Evolutionary conservation across 2,888 invertebrate species (phyloP).

Genomic region (Himalopsyche japonica): DNA sequence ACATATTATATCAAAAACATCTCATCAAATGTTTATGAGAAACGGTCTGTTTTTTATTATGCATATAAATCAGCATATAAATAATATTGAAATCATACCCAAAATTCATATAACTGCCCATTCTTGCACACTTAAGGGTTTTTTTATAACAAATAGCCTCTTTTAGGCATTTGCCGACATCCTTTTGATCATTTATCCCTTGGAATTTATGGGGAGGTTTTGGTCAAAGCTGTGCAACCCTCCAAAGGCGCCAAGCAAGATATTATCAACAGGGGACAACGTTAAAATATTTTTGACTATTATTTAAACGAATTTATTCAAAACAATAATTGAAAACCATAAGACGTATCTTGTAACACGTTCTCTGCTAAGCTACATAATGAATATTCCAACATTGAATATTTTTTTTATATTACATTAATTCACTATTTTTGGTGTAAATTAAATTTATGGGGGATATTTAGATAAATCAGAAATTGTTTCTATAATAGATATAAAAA

Average conservation of each 20-base stretch:
- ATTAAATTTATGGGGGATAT: no score
- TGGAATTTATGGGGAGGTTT: slow-evolving; percentile 36
- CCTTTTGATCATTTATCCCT: slow-evolving; percentile 40
- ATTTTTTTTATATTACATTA: no score
- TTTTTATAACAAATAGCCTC: slow-evolving; percentile 31
- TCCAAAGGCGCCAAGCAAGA: background rate
- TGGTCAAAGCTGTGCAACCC: background rate
- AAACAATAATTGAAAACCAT: no score
- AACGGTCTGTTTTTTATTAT: background rate
- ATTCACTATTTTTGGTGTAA: no score
- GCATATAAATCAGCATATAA: background rate
- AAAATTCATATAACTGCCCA: background rate
- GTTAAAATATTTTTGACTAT: background rate
- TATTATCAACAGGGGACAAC: background rate
- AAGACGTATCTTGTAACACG: no score
- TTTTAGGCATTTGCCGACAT: slow-evolving; percentile 29
- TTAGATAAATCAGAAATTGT: no score
- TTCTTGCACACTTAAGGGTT: background rate
- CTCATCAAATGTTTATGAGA: background rate
- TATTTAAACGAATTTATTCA: background rate
- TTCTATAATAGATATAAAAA: no score
- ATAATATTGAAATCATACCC: background rate
- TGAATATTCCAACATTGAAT: no score
- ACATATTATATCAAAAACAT: background rate
- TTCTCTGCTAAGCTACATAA: no score